These are phyloP conservation scores for Tetragnatha versicolor DNA, from an alignment of 1,140 invertebrate species.

Conservation along the genomic window DNA sequence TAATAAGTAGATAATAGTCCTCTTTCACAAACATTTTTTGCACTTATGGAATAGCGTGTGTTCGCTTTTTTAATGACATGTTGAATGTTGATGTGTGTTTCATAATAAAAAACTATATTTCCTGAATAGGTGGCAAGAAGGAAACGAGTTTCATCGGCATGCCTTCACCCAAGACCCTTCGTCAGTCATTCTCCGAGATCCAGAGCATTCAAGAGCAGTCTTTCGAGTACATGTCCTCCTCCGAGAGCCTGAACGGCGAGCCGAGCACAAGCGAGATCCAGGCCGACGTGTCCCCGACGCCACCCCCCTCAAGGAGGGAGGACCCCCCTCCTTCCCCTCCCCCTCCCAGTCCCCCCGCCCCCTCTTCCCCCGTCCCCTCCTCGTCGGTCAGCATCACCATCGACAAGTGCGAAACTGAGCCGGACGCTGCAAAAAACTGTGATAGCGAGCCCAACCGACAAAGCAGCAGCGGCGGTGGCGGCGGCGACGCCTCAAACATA, in stretches of 20 bases:
- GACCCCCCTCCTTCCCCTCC: not conserved
- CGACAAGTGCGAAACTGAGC: constrained; percentile 34
- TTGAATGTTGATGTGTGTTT: too few species aligned
- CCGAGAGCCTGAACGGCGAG: constrained; percentile 41
- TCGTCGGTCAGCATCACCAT: constrained; percentile 23
- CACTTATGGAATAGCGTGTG: too few species aligned
- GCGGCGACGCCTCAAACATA: constrained; percentile 18
- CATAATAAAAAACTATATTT: too few species aligned
- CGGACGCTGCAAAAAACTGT: constrained; percentile 44
- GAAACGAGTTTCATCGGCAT: constrained; percentile 51
- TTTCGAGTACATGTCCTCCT: constrained; percentile 51
- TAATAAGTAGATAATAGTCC: not conserved
- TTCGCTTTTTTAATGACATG: not conserved
- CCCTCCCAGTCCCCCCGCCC: constrained; percentile 2
- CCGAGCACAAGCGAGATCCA: constrained; percentile 39
- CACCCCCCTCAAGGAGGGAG: not conserved
- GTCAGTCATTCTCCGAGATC: constrained; percentile 50
- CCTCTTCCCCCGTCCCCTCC: not conserved
- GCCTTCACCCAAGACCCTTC: constrained; percentile 20
- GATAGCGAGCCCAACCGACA: constrained; percentile 30
- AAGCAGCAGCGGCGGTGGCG: not conserved
- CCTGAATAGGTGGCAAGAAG: constrained; percentile 3
- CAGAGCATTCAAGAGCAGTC: constrained; percentile 50
- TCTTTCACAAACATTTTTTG: too few species aligned
- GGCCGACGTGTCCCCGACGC: constrained; percentile 43